Base-by-base conservation (phyloP, 2,113 vertebrate species). In the Microtus oregoni region DNA sequence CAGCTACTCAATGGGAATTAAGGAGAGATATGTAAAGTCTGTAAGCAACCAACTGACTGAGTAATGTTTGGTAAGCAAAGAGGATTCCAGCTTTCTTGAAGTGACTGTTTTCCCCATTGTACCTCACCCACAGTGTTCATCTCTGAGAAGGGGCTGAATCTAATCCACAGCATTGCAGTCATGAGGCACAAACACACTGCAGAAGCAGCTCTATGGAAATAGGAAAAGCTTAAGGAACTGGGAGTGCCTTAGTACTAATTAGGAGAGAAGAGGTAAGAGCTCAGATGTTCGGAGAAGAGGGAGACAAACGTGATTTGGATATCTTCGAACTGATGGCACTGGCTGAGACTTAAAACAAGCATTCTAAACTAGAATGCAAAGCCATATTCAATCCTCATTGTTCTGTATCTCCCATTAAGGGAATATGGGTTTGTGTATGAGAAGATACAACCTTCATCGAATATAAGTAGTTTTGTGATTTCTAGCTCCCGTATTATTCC, bases 281-380 rank as follows among this genome's bases (percentile, higher is more conserved):
- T 19, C 44, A 22, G 15, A 92, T 17, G 14, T 11, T 24, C 24
- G 47, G 78, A 91, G 32, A 35, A 41, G 55, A 41, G 68, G 89
- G 28, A 89, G 55, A 26, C 30, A 78, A 67, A 82, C 73, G 55
- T 41, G 52, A 44, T 35, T 83, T 61, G 14, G n/a, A 52, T 90
- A 1, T 89, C 90, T 83, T 55, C 10, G 76, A 87, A 79, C 44
- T 77, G 30, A 41, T 52, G 73, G 3, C 81, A 88, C 30, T 78
- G 7, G 87, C 61, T 90, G 82, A 88, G 20, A 55, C 1, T 28
- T 41, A 87, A 65, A 50, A 13, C 91, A 86, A 90, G 87, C 78
- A 68, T 58, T 87, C 72, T 78, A 90, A 90, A 90, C 70, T 94
- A 17, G 26, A 94, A 88, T 68, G 93, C 78, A 92, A 96, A 67